phyloP scores from a whole-genome alignment of 37 sponge, comb jelly and placozoan genomes.

The Oscarella lobularis region DNA sequence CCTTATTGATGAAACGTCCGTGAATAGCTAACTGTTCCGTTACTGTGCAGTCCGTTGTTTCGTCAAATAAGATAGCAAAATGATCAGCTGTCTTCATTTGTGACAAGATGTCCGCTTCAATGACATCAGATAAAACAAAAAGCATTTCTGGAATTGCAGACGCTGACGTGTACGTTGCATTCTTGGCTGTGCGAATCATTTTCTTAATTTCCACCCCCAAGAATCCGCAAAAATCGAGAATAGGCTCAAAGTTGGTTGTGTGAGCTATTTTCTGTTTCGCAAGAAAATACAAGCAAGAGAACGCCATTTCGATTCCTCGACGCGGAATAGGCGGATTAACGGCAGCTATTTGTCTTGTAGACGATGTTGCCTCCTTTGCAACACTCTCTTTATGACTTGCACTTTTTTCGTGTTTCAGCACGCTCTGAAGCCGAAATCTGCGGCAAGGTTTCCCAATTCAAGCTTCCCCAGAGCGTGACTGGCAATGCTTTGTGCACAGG shows the following conservation, averaged over 20 bases:
- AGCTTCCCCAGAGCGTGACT: too few species aligned
- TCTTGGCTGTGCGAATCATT: neutral
- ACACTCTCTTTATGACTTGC: neutral
- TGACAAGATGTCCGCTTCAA: neutral
- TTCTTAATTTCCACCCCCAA: neutral
- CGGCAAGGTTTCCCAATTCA: neutral
- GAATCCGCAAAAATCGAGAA: neutral
- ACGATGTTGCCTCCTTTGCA: neutral
- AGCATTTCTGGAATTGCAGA: neutral
- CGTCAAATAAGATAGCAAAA: conserved; percentile 1
- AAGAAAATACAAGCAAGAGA: neutral
- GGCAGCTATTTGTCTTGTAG: neutral
- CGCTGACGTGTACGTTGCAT: conserved; percentile 4
- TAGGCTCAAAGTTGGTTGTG: neutral
- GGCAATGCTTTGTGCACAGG: too few species aligned
- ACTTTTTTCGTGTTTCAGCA: neutral
- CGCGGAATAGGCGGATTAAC: neutral
- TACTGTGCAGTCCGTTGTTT: conserved; percentile 26
- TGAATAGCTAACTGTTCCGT: conserved; percentile 26
- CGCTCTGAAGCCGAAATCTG: neutral
- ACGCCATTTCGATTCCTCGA: neutral
- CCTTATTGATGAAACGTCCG: conserved; percentile 5
- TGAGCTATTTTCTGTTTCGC: neutral
- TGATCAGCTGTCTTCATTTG: neutral
- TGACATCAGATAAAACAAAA: neutral